Percentiles rank a stretch among this genome's conserved stretches.
phyloP scores from a whole-genome alignment of 2,797 vertebrate species.

The Psittacula derbiana region DNA sequence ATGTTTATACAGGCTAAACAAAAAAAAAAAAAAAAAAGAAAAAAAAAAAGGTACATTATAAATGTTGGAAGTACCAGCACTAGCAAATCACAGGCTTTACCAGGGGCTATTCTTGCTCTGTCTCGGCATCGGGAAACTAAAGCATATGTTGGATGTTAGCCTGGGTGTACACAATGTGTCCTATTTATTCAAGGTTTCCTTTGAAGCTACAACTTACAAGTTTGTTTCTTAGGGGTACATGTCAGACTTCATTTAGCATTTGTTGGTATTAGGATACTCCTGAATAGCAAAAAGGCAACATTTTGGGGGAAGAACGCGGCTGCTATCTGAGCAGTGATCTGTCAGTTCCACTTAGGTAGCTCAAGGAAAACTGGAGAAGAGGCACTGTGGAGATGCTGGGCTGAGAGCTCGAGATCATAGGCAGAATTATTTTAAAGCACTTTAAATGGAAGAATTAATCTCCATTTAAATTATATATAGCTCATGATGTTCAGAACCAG shows the following conservation, averaged over 20 bases:
- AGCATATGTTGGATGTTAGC: constrained; percentile 99
- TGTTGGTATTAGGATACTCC: constrained; percentile 88
- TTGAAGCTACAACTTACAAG: constrained; percentile 92
- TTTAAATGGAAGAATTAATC: constrained; percentile 40
- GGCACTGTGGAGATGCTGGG: constrained; percentile 61
- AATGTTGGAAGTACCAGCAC: constrained; percentile 71
- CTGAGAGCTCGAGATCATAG: not conserved
- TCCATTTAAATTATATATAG: constrained; percentile 7
- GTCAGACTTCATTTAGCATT: constrained; percentile 98
- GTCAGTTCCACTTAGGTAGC: constrained; percentile 90
- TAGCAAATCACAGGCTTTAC: constrained; percentile 83
- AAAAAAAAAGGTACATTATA: constrained; percentile 1
- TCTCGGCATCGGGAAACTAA: constrained; percentile 87
- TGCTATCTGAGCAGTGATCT: constrained; percentile 92
- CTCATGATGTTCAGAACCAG: not conserved
- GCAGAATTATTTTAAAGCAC: constrained; percentile 29
- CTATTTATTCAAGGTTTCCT: constrained; percentile 96
- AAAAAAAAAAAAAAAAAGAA: not conserved
- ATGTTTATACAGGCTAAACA: constrained; percentile 15
- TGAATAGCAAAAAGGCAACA: constrained; percentile 91
- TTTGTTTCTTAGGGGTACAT: constrained; percentile 98
- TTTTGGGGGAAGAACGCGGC: constrained; percentile 82
- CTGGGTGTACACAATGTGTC: constrained; percentile 95
- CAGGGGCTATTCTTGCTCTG: constrained; percentile 85
- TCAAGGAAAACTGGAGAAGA: constrained; percentile 75